A percentile compares a stretch with the other conserved stretches of the same genome.
Conservation (phyloP, 2,113 vertebrate species). For the Myanophis thanlyinensis region DNA sequence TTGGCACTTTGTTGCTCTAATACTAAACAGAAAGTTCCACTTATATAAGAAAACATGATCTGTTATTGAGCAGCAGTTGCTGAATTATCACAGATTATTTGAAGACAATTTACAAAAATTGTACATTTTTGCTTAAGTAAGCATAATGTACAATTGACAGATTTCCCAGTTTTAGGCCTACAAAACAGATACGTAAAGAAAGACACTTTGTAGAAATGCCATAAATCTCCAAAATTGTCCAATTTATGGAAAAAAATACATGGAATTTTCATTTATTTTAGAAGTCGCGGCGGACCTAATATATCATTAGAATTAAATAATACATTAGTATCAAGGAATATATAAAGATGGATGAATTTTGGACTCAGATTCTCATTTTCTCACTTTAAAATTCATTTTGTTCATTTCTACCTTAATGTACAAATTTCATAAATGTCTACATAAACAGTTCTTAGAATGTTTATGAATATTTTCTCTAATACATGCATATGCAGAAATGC, state of each 20-base stretch:
- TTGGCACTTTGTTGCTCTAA: not conserved
- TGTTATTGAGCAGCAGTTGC: not conserved
- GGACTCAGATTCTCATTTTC: not conserved
- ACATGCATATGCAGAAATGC: not conserved
- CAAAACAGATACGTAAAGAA: not conserved
- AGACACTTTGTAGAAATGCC: not conserved
- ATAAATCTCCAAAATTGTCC: not conserved
- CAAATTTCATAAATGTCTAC: not conserved
- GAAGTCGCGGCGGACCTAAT: not conserved
- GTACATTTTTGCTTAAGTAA: not conserved
- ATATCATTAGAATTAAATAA: not conserved
- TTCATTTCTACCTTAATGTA: not conserved
- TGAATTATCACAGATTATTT: not conserved
- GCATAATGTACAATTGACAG: not conserved
- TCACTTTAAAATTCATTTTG: not conserved
- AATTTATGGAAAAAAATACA: not conserved
- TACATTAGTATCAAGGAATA: not conserved
- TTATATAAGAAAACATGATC: not conserved
- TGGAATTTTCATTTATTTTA: not conserved
- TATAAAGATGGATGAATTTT: not conserved
- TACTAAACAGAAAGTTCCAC: not conserved
- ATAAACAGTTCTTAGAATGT: not conserved
- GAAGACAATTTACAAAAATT: not conserved
- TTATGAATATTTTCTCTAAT: not conserved
- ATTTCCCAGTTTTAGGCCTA: not conserved